phyloP scores from a whole-genome alignment of 2,888 invertebrate species.

The Zaprionus lineosus region DNA sequence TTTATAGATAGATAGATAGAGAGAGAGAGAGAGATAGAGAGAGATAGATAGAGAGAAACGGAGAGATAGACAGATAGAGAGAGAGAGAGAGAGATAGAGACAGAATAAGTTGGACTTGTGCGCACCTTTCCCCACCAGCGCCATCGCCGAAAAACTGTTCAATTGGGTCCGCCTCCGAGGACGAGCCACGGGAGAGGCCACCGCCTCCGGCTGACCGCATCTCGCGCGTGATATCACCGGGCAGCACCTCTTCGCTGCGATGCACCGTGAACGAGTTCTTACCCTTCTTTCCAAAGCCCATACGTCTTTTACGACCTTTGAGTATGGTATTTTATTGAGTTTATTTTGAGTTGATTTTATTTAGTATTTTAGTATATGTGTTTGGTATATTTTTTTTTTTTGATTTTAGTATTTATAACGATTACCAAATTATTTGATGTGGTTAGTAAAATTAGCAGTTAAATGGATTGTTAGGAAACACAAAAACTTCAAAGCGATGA shows the following conservation, averaged over 20 bases:
- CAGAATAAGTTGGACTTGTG: constrained; percentile 64
- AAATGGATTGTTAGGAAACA: constrained; percentile 28
- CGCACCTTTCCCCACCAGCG: constrained; percentile 90
- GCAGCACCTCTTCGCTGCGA: constrained; percentile 98
- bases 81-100: constrained; percentile 34
- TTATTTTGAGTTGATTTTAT: constrained; percentile 25
- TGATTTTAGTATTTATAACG: constrained; percentile 15
- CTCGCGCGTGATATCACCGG: constrained; percentile 86
- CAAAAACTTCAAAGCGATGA: too few relatives aligned
- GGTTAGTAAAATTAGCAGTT: constrained; percentile 44
- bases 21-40: constrained; percentile 36
- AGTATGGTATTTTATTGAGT: constrained; percentile 63
- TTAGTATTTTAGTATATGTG: constrained; percentile 10
- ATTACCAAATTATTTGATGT: constrained; percentile 30
- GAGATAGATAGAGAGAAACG: constrained; percentile 37
- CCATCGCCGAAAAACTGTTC: constrained; percentile 88
- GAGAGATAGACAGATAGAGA: constrained; percentile 32
- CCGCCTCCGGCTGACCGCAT: constrained; percentile 82
- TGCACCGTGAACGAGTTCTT: constrained; percentile 98
- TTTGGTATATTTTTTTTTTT: background rate
- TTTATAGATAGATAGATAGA: constrained; percentile 39
- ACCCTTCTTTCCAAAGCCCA: constrained; percentile 97
- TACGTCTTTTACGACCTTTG: constrained; percentile 94
- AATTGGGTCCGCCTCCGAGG: constrained; percentile 96
- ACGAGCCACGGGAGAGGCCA: constrained; percentile 89